phyloP scores from a whole-genome alignment of 2,797 vertebrate species.

The Philypnodon macrostomus region DNA sequence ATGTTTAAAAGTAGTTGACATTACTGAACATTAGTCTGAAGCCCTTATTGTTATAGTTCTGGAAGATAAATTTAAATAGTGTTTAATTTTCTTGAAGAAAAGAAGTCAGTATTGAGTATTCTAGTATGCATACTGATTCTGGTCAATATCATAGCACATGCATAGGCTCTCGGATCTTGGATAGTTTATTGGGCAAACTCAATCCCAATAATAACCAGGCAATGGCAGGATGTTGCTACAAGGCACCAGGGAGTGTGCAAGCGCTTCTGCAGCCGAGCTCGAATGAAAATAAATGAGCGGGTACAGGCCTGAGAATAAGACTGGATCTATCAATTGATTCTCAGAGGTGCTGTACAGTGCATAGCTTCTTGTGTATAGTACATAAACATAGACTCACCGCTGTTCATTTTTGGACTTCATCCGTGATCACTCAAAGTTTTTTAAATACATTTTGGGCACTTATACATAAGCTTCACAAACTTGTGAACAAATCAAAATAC shows the following conservation, averaged over 20 bases:
- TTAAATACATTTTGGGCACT: no score
- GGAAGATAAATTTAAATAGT: no score
- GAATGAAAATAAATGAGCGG: conserved; percentile 50
- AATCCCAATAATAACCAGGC: conserved; percentile 19
- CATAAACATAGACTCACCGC: conserved; percentile 35
- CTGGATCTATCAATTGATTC: conserved; percentile 43
- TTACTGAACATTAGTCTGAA: no score
- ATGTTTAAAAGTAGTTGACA: no score
- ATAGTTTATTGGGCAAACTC: conserved; percentile 20
- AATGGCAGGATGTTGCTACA: conserved; percentile 23
- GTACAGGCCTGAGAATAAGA: conserved; percentile 38
- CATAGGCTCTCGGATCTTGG: conserved; percentile 21
- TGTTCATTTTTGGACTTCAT: conserved; percentile 64
- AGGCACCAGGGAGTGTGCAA: conserved; percentile 20
- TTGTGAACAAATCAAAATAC: no score
- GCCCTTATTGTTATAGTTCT: no score
- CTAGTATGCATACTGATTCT: conserved; percentile 49
- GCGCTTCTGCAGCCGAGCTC: conserved; percentile 28
- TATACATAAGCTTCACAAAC: no score
- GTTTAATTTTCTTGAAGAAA: no score
- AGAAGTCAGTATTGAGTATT: no score
- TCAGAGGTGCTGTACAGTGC: conserved; percentile 26
- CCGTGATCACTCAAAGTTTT: no score
- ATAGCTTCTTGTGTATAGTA: conserved; percentile 16
- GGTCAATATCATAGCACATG: conserved; percentile 36